Conservation (phyloP, 2,888 invertebrate genomes). For the Drosophila planitibia region DNA sequence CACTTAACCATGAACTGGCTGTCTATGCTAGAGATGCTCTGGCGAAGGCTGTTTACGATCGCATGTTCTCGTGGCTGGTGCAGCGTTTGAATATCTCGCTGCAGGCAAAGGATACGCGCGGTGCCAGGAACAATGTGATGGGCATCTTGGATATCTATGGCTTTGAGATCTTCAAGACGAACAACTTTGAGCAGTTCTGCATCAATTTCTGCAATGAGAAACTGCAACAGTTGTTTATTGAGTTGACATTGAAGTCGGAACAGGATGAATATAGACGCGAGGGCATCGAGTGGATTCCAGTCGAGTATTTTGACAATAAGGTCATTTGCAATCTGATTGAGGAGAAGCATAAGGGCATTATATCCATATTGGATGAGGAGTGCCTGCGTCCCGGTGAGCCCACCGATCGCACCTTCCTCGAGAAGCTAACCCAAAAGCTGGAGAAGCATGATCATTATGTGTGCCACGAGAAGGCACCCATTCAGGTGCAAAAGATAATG, state of each 20-base stretch:
- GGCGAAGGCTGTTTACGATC: conserved; percentile 95
- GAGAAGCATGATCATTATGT: conserved; percentile 93
- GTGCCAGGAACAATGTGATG: conserved; percentile 89
- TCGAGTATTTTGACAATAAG: conserved; percentile 96
- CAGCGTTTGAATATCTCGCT: conserved; percentile 91
- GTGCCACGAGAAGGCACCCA: conserved; percentile 92
- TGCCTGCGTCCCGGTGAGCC: conserved; percentile 96
- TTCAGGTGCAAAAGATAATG: conserved; percentile 93
- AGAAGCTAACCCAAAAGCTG: conserved; percentile 91
- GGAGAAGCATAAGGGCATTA: conserved; percentile 94
- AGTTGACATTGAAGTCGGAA: conserved; percentile 95
- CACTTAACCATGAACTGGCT: conserved; percentile 92
- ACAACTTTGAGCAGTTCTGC: conserved; percentile 94
- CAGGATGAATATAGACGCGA: conserved; percentile 96
- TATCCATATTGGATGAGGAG: conserved; percentile 95
- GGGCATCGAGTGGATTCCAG: conserved; percentile 95
- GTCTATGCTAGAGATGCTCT: conserved; percentile 95
- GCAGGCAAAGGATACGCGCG: conserved; percentile 87
- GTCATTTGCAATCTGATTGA: conserved; percentile 97
- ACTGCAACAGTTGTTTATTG: conserved; percentile 96
- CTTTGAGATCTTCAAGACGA: conserved; percentile 96
- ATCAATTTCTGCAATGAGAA: conserved; percentile 99
- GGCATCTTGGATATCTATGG: conserved; percentile 97
- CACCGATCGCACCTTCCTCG: conserved; percentile 92
- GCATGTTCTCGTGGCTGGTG: conserved; percentile 96